These are phyloP conservation scores for Agonopterix heracliana DNA, from an alignment of 2,888 invertebrate genomes.

Conservation along the genomic window DNA sequence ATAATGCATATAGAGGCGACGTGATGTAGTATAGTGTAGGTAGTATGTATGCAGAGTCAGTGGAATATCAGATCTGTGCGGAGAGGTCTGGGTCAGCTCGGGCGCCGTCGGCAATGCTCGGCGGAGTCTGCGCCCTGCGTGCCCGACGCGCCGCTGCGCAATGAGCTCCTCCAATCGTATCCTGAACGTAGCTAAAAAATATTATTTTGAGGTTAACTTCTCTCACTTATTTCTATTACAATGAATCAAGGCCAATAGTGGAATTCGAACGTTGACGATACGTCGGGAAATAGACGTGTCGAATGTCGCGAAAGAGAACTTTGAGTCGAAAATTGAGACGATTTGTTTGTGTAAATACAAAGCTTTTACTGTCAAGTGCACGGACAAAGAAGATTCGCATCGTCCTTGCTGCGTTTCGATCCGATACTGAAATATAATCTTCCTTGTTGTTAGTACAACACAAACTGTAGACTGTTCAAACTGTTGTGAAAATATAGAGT, in stretches of 20 bases:
- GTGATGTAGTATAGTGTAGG: not conserved
- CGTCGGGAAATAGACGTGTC: slow-evolving; percentile 45
- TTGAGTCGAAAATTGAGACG: slow-evolving; percentile 66
- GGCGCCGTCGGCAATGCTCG: slow-evolving; percentile 35
- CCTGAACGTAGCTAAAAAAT: slow-evolving; percentile 67
- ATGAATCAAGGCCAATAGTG: slow-evolving; percentile 44
- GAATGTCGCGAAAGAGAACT: slow-evolving; percentile 71
- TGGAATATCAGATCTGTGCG: slow-evolving; percentile 16
- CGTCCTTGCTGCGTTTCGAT: slow-evolving; percentile 42
- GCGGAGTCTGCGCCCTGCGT: slow-evolving; percentile 44
- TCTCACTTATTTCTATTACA: slow-evolving; percentile 36
- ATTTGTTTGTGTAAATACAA: slow-evolving; percentile 75
- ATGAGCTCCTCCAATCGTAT: slow-evolving; percentile 54
- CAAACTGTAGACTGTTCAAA: slow-evolving; percentile 36
- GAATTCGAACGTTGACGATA: slow-evolving; percentile 31
- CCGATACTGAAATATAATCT: slow-evolving; percentile 40
- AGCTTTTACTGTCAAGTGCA: slow-evolving; percentile 72
- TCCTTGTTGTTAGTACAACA: slow-evolving; percentile 42
- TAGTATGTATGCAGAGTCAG: slow-evolving; percentile 12
- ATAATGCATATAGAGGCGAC: slow-evolving; percentile 10
- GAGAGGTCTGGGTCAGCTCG: slow-evolving; percentile 2
- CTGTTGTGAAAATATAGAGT: slow-evolving; percentile 44
- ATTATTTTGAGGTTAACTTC: slow-evolving; percentile 72
- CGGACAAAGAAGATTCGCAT: slow-evolving; percentile 69
- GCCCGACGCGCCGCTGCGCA: slow-evolving; percentile 41